Conservation (phyloP, 2,888 invertebrate genomes). For the Melanchra persicariae region DNA sequence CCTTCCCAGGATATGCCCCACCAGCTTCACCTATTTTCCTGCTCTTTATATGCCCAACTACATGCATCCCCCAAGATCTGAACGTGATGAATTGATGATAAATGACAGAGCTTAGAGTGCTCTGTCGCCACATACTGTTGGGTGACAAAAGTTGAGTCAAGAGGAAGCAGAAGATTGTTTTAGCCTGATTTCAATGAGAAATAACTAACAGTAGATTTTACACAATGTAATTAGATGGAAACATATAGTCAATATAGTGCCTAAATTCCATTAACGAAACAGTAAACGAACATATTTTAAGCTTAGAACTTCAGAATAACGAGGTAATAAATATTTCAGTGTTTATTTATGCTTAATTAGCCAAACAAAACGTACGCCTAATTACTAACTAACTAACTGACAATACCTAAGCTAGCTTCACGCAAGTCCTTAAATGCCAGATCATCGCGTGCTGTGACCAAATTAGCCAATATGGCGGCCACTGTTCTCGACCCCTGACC, state of each 20-base stretch:
- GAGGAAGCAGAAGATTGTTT: too few species aligned
- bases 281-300: neutral
- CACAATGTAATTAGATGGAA: neutral
- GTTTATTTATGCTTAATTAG: slow-evolving; percentile 35
- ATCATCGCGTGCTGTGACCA: slow-evolving; percentile 45
- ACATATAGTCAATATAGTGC: too few species aligned
- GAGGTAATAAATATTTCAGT: slow-evolving; percentile 29
- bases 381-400: too few species aligned
- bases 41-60: too few species aligned
- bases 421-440: slow-evolving; percentile 40
- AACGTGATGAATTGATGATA: too few species aligned
- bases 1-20: too few species aligned
- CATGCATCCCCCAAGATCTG: too few species aligned
- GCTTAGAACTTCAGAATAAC: slow-evolving; percentile 8
- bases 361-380: slow-evolving; percentile 3
- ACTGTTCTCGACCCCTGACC: slow-evolving; percentile 60
- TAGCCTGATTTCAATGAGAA: too few species aligned
- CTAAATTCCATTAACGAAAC: neutral
- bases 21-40: too few species aligned
- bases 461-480: slow-evolving; percentile 26
- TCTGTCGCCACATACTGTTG: too few species aligned
- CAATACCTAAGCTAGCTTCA: slow-evolving; percentile 9
- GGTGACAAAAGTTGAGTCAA: too few species aligned
- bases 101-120: too few species aligned
- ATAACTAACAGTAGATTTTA: neutral